Evolutionary conservation across 1,140 invertebrate genomes (phyloP), one percentile per base, ranked within the genome.

Genomic region (Heliconius hewitsoni): DNA sequence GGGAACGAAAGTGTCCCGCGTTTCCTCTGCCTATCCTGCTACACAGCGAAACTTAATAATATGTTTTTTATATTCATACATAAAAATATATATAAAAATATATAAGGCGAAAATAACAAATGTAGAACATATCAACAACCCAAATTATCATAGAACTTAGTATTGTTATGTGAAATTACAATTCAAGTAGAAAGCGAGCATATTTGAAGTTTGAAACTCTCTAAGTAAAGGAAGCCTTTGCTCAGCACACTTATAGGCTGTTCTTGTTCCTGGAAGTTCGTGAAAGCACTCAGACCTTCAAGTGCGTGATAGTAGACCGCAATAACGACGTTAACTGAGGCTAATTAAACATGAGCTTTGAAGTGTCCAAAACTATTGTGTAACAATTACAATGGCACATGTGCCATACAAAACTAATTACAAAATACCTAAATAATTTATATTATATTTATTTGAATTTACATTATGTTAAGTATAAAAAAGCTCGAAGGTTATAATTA

Each of bases 181-280:
- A 72, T 72, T 42, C 71, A 39, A 72, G 71, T 71, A 37, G 37
- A 37, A 71, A 66, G 23, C 60, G 71, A 71, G 71, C 34, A 66
- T 13, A 66, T 71, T 39, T 16, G n/a, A 39, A 39, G 34, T 71
- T 71, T 71, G 16, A 71, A 39, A 71, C 30, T 37, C 8, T 39
- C 30, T 71, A 37, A 71, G 71, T 71, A 72, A 72, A 39, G 71
- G 75, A 76, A 76, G 75, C 66, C 55, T 66, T 74, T 74, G 73
- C 71, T 23, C 50, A 70, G 55, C 60, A 70, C 72, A 74, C 52
- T 79, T 79, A 71, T 71, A 74, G 77, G 73, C 72, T 57, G 71
- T 66, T 78, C 74, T 37, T 30, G 71, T 73, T 78, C 39, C 30
- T 66, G 57, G 30, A 78, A 78, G 72, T 74, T 78, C 73, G 77